Evolutionary conservation across 2,113 vertebrate genomes (phyloP), one percentile per base, ranked within the genome.

Genomic region (Rissa tridactyla): DNA sequence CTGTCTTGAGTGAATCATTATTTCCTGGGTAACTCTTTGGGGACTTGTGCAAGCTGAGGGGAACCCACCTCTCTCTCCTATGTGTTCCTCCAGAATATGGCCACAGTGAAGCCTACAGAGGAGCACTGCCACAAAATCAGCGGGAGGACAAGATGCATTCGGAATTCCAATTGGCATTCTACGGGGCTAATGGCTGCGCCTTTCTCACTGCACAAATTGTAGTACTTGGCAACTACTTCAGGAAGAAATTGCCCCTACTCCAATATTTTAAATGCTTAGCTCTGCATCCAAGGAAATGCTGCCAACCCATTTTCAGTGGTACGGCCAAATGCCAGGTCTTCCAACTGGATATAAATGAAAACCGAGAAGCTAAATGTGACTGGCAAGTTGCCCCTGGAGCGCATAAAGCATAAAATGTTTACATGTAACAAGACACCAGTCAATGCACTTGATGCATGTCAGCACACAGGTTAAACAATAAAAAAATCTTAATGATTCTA

Each of bases 221-320:
- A 90, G 46, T 6, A 52, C 47, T 89, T 93, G 80, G 80, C 83
- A 92, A 78, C 12, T 13, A 65, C 34, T 78, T 66, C 44, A 92
- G 64, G 66, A 82, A 90, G 64, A 95, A 96, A 92, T n/a, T 7
- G 5, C 34, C 69, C 47, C n/a, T 61, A 34, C 64, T 91, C 62
- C 76, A 96, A 15, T 55, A 91, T 54, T 95, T 76, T 87, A 89
- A 95, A 85, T 82, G 81, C 25, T 80, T 49, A 85, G 77, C 40
- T 94, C 83, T 90, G 40, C 77, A 69, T 89, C 77, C 91, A 97
- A 82, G 60, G 22, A 85, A 85, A 62, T 0, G 11, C 22, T 93
- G 94, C 94, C 91, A 96, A 88, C 34, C 7, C 44, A 20, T 75
- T 96, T 77, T 80, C 52, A 82, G 47, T 58, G n/a, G 15, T 49